Evolutionary conservation across 2,113 vertebrate species (phyloP), one percentile per base, ranked within the genome.

Genomic region (Nerophis lumbriciformis): DNA sequence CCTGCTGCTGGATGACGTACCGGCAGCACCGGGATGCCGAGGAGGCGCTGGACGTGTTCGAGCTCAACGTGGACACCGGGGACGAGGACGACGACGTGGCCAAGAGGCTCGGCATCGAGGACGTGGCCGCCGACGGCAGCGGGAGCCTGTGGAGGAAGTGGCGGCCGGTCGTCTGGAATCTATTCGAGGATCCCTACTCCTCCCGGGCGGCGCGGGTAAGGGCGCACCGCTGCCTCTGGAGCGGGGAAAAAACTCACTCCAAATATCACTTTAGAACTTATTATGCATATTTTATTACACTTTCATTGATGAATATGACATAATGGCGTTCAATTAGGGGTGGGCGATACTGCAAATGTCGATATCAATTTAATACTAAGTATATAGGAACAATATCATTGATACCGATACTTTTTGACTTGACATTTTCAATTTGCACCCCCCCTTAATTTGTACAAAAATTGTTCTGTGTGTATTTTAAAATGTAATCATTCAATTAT

Each of bases 1-100:
- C 95, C 47, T 97, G 95, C 89, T 97, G 95, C 87, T 97, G 95
- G 95, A 97, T 98, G 95, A 94, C 92, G 39, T 97, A 97, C 86
- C 79, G 95, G 66, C 95, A 98, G 85, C 95, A 98, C 88, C 90
- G 95, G 38, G 95, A 97, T 81, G 95, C 95, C 4, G 95, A 98
- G 79, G 95, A 98, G 87, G 95, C 95, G 4, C 93, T 98, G 39
- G 95, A 97, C 82, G 96, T 94, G 83, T 98, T 98, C 61, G 94
- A 98, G 88, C 91, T 98, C 75, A 94, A 93, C 49, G 93, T 94
- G 44, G 92, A 94, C 79, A 86, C 61, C 68, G 83, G 86, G 6
- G 88, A 86, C 2, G 89, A 86, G 53, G 88, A 88, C 80, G 94
- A 80, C 87, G 94, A 84, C 83, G 86, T 76, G 59, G 92, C 72